Evolutionary conservation across 2,888 invertebrate species (phyloP), one percentile per base, ranked within the genome.

Genomic region (Pimpla rufipes): DNA sequence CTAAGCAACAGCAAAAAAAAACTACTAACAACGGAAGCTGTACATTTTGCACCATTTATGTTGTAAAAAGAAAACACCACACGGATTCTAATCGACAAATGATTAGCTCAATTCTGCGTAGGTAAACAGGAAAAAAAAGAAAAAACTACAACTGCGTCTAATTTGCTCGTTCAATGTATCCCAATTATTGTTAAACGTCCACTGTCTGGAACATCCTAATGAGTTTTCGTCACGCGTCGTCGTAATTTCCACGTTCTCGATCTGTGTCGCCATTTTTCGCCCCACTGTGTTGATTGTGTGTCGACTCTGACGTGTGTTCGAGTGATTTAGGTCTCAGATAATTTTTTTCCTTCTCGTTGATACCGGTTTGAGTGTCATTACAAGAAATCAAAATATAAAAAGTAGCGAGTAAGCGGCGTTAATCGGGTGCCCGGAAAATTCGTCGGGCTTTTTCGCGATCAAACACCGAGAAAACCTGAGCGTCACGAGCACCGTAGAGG

Each of bases 141-240:
- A 29, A 83, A 71, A 80, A 85, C 52, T 76, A 68, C 68, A 67
- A 77, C 55, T 86, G 66, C 67, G 71, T 59, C 66, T 77, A 29
- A 29, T 68, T 35, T 50, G 64, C 74, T 45, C 57, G 66, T 59
- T 62, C 42, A 74, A 75, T 62, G 47, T 75, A 47, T 68, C 45
- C 16, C 52, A 79, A 67, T 79, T 79, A 23, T 47, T 73, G 18
- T 66, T 83, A 79, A 84, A 76, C 85, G 84, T 90, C 88, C 90
- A 91, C 87, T 92, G 93, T 93, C 93, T 93, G 93, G 93, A 93
- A 93, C 93, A 91, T 89, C 93, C 93, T 93, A 92, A 93, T 91
- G 88, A 92, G 90, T 91, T 92, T 90, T 89, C 66, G 40, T 71
- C 23, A 71, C 50, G 70, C 57, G 67, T 37, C 37, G 40, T 81